phyloP scores from a whole-genome alignment of 1,140 invertebrate genomes.

The Pteromalus puparum region DNA sequence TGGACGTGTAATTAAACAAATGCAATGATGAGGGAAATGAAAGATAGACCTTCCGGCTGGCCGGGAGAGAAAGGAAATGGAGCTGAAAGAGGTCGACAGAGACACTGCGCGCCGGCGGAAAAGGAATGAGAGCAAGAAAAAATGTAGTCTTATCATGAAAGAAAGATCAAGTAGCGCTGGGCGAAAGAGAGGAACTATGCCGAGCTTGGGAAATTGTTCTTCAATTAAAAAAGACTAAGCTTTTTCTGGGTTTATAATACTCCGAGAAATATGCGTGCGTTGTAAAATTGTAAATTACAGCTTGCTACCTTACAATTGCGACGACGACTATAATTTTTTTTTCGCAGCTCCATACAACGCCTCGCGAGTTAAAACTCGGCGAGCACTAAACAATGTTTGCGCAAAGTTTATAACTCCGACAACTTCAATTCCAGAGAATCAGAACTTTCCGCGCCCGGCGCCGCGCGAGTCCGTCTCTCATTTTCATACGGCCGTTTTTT shows the following conservation, averaged over 20 bases:
- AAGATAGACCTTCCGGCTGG: not conserved
- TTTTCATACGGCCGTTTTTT: too few relatives aligned
- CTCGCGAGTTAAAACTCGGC: too few relatives aligned
- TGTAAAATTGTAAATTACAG: too few relatives aligned
- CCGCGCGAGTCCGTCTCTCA: too few relatives aligned
- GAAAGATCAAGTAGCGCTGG: conserved; percentile 7
- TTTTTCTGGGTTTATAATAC: not conserved
- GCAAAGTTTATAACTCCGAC: too few relatives aligned
- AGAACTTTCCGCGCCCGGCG: too few relatives aligned
- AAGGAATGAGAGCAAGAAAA: not conserved
- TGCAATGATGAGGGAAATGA: conserved; percentile 3
- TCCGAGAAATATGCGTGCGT: not conserved
- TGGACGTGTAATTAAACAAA: not conserved
- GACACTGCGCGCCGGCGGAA: not conserved
- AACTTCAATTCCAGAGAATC: too few relatives aligned
- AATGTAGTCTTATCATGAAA: conserved; percentile 1
- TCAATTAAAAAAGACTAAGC: not conserved
- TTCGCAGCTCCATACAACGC: not conserved
- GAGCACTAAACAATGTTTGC: too few relatives aligned
- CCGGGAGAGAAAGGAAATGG: not conserved
- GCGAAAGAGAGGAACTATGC: not conserved
- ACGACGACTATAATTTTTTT: not conserved
- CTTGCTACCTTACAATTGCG: too few relatives aligned
- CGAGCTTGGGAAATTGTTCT: not conserved
- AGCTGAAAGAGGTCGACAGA: not conserved